These are phyloP conservation scores for Diplodus puntazzo DNA, from an alignment of 2,797 vertebrate species.

Conservation along the genomic window DNA sequence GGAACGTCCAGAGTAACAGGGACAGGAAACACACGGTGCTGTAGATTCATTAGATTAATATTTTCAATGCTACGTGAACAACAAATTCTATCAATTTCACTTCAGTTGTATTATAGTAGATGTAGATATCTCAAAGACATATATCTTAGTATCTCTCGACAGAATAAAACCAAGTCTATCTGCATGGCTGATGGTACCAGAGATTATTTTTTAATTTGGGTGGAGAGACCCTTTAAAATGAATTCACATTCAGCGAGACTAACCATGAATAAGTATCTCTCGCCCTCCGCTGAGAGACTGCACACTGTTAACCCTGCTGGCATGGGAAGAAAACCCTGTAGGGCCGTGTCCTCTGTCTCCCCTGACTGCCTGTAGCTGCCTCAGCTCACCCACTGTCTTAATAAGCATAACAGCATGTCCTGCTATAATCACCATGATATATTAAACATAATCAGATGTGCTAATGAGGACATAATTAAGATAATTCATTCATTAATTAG, in stretches of 20 bases:
- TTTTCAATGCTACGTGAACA: neutral
- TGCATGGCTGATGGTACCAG: neutral
- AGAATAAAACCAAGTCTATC: neutral
- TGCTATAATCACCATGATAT: slow-evolving; percentile 64
- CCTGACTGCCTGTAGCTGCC: slow-evolving; percentile 39
- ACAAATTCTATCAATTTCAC: neutral
- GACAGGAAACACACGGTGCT: neutral
- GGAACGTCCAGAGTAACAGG: too few relatives aligned
- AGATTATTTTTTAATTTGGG: neutral
- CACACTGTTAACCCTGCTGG: slow-evolving; percentile 58
- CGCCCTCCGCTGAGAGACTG: slow-evolving; percentile 43
- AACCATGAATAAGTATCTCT: slow-evolving; percentile 23
- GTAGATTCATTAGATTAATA: neutral
- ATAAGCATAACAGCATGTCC: slow-evolving; percentile 64
- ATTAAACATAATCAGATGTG: slow-evolving; percentile 69
- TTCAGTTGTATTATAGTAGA: neutral
- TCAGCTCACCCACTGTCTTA: slow-evolving; percentile 46
- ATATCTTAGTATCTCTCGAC: neutral
- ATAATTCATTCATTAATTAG: slow-evolving; percentile 66
- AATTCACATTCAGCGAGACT: slow-evolving; percentile 20
- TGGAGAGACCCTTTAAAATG: slow-evolving; percentile 5
- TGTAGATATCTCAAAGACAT: neutral
- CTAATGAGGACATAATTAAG: slow-evolving; percentile 68
- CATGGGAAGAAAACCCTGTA: slow-evolving; percentile 52
- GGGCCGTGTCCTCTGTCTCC: slow-evolving; percentile 55